These are phyloP conservation scores for Cotesia chilonis DNA, from an alignment of 1,140 invertebrate species.

Conservation along the genomic window DNA sequence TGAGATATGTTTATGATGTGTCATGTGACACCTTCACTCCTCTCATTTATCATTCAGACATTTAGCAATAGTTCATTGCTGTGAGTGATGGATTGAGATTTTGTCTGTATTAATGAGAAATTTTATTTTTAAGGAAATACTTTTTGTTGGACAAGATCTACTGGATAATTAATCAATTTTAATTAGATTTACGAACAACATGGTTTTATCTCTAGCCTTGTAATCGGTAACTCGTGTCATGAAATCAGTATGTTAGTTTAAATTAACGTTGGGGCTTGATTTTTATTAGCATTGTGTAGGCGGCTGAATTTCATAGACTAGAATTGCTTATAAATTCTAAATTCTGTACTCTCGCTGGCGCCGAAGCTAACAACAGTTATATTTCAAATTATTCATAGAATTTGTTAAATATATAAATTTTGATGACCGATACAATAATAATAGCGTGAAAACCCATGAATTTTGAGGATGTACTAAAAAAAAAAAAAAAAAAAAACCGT, in stretches of 20 bases:
- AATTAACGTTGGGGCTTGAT: conserved; percentile 20
- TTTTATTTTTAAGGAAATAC: too few species aligned
- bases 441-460: too few species aligned
- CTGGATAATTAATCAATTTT: conserved; percentile 7
- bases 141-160: background rate
- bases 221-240: too few species aligned
- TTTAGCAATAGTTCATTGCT: too few species aligned
- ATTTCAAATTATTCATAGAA: too few species aligned
- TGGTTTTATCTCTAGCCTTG: too few species aligned
- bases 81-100: too few species aligned
- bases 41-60: background rate
- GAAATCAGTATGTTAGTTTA: conserved; percentile 6
- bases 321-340: conserved; percentile 10
- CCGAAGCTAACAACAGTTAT: conserved; percentile 22
- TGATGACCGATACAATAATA: background rate
- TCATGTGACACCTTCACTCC: conserved; percentile 8
- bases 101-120: too few species aligned
- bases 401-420: background rate
- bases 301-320: conserved; percentile 18
- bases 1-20: conserved; percentile 16
- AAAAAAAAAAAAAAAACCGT: too few species aligned
- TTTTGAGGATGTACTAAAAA: too few species aligned
- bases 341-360: conserved; percentile 6
- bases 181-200: background rate
- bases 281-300: conserved; percentile 31